Percentiles rank a stretch among this genome's conserved stretches.
These are phyloP conservation scores for Kuschelorhynchus macadamiae DNA, from an alignment of 2,888 invertebrate genomes.

Conservation along the genomic window DNA sequence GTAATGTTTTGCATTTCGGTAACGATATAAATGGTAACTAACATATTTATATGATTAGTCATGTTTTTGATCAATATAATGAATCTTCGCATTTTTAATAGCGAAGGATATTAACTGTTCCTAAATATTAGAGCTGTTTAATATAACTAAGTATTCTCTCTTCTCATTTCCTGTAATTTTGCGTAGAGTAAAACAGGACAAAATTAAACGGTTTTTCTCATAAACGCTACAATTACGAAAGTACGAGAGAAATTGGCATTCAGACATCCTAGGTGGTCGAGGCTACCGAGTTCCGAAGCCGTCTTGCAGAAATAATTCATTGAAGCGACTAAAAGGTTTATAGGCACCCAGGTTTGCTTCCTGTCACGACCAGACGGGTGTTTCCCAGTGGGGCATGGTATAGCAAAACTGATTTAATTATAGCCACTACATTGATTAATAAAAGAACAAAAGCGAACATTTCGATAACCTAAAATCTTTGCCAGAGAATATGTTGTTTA, in stretches of 20 bases:
- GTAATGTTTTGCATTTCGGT: too few relatives aligned
- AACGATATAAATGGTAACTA: too few relatives aligned
- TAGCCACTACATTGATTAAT: too few relatives aligned
- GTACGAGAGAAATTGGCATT: slow-evolving; percentile 1
- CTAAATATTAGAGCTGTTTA: too few relatives aligned
- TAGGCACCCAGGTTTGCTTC: slow-evolving; percentile 28
- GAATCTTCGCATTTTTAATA: too few relatives aligned
- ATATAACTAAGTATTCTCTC: not conserved
- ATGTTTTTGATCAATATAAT: too few relatives aligned
- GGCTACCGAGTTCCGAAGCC: slow-evolving; percentile 8
- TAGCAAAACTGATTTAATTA: too few relatives aligned
- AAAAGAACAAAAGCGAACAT: too few relatives aligned
- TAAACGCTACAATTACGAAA: not conserved
- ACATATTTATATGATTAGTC: too few relatives aligned
- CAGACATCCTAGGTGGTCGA: slow-evolving; percentile 10
- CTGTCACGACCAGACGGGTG: slow-evolving; percentile 22
- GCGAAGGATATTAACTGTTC: too few relatives aligned
- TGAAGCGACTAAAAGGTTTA: slow-evolving; percentile 17
- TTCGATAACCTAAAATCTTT: too few relatives aligned
- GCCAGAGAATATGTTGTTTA: too few relatives aligned
- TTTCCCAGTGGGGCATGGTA: slow-evolving; percentile 12
- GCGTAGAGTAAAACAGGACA: not conserved
- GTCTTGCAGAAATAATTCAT: slow-evolving; percentile 11
- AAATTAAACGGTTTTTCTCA: not conserved
- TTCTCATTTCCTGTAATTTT: not conserved